Conservation (phyloP, 2,797 vertebrate genomes). For the Mareca strepera region DNA sequence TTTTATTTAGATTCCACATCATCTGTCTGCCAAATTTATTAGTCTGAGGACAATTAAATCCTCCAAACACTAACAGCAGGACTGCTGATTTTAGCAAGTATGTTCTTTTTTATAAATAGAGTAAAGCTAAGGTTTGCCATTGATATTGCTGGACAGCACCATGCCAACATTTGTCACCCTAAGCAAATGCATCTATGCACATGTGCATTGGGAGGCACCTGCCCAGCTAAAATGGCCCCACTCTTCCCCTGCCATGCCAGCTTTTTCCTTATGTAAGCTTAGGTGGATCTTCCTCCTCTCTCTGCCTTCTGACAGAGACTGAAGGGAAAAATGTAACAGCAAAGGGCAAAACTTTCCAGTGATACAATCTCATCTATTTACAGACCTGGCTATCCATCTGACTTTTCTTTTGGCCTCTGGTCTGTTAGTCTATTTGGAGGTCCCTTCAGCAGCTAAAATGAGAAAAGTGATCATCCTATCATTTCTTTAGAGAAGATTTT, state of each 20-base stretch:
- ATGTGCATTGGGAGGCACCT: rapidly evolving
- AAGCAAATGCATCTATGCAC: background rate
- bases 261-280: background rate
- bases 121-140: background rate
- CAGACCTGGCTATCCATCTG: background rate
- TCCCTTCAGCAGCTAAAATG: background rate
- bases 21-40: conserved; percentile 5
- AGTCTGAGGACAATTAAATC: background rate
- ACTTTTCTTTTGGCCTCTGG: background rate
- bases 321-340: background rate
- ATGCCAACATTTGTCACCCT: background rate
- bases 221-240: background rate
- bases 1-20: background rate
- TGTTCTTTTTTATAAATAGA: background rate
- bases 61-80: background rate
- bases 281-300: background rate
- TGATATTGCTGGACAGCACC: background rate
- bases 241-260: background rate
- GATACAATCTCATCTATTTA: rapidly evolving
- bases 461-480: background rate
- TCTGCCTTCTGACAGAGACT: background rate
- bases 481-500: background rate
- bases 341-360: background rate
- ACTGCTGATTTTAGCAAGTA: background rate
- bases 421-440: background rate